Evolutionary conservation across 2,888 invertebrate species (phyloP).

Genomic region (Amiota communis): DNA sequence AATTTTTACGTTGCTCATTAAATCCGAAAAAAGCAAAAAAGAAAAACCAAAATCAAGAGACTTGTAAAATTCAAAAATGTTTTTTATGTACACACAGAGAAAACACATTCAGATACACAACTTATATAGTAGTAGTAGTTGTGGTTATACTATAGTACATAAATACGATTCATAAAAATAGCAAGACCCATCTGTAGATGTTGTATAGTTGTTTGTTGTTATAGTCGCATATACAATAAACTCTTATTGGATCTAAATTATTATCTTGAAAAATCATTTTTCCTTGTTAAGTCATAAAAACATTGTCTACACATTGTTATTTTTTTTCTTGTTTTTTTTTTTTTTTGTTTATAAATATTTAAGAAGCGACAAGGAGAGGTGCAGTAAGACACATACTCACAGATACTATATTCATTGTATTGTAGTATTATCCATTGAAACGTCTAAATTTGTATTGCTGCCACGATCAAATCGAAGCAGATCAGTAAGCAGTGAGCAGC

Average conservation of each 20-base stretch:
- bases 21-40: not conserved
- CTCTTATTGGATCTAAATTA: conserved; percentile 13
- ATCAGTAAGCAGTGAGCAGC: not conserved
- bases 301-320: conserved; percentile 22
- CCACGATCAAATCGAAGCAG: not conserved
- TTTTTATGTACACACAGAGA: not conserved
- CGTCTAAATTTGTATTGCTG: conserved; percentile 20
- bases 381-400: not conserved
- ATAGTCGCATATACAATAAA: not conserved
- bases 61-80: conserved; percentile 8
- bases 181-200: not conserved
- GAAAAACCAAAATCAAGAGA: not conserved
- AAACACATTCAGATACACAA: too few species aligned
- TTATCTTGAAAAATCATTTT: conserved; percentile 22
- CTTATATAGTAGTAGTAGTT: not conserved
- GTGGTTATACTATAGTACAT: not conserved
- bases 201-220: too few species aligned
- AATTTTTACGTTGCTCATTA: conserved; percentile 12
- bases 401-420: not conserved
- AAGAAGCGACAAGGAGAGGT: not conserved
- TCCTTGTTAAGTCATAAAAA: conserved; percentile 25
- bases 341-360: conserved; percentile 19
- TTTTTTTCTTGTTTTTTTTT: not conserved
- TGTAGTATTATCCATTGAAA: conserved; percentile 3
- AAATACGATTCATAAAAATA: conserved; percentile 10